These are phyloP conservation scores for Maccullochella peelii DNA, from an alignment of 2,113 vertebrate species.

Conservation along the genomic window DNA sequence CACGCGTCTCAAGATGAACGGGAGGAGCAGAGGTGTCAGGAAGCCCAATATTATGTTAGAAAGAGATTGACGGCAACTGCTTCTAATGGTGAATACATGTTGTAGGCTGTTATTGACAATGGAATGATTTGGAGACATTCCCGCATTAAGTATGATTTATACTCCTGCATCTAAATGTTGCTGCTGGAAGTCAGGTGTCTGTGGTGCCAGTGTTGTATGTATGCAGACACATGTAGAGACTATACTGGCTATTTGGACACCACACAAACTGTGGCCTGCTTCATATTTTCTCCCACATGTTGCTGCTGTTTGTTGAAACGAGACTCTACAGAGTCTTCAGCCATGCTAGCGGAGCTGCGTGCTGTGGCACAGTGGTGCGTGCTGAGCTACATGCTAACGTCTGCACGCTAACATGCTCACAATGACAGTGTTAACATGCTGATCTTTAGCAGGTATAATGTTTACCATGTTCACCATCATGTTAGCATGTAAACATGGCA, in stretches of 20 bases:
- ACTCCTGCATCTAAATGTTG: neutral
- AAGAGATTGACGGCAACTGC: constrained; percentile 28
- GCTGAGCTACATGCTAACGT: too few relatives aligned
- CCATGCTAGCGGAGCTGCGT: too few relatives aligned
- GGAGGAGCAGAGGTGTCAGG: constrained; percentile 23
- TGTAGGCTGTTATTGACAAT: neutral
- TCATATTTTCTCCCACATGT: neutral
- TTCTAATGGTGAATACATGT: constrained; percentile 23
- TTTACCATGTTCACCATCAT: too few relatives aligned
- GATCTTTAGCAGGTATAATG: too few relatives aligned
- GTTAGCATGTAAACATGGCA: too few relatives aligned
- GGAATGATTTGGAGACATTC: neutral
- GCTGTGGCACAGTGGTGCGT: too few relatives aligned
- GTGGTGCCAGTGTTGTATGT: neutral
- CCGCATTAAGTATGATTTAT: neutral
- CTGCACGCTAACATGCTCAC: too few relatives aligned
- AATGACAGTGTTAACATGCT: too few relatives aligned
- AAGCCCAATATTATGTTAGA: constrained; percentile 17
- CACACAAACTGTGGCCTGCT: neutral
- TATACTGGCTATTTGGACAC: neutral
- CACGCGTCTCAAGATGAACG: neutral
- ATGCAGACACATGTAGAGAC: neutral
- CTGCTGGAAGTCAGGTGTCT: neutral
- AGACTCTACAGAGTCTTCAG: too few relatives aligned
- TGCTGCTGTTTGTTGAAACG: neutral